Conservation (phyloP, 2,888 invertebrate genomes). For the Dasysyrphus albostriatus region DNA sequence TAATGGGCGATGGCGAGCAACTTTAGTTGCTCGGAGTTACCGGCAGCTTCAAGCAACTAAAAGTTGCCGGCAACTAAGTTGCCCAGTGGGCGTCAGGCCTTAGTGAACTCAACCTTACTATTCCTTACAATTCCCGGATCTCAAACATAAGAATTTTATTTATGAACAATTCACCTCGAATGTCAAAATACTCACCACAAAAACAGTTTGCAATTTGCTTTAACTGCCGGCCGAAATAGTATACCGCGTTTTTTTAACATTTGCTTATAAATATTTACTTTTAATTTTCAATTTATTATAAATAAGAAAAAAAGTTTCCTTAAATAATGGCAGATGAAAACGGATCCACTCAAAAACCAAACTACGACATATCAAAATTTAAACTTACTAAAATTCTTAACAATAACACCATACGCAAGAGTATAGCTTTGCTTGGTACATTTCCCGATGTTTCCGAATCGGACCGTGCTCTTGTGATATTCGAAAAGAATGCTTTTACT, state of each 20-base stretch:
- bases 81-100: no score
- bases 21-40: no score
- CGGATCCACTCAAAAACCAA: slow-evolving; percentile 45
- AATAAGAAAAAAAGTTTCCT: neutral
- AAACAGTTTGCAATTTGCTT: neutral
- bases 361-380: slow-evolving; percentile 87
- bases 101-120: neutral
- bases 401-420: slow-evolving; percentile 90
- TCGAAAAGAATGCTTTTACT: slow-evolving; percentile 93
- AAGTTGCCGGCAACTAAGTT: no score
- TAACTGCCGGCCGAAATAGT: no score
- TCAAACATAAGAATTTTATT: neutral
- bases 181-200: neutral
- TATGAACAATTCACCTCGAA: neutral
- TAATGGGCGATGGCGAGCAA: no score
- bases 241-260: neutral
- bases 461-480: slow-evolving; percentile 88
- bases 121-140: neutral
- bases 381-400: slow-evolving; percentile 87
- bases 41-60: no score
- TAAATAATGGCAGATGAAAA: slow-evolving; percentile 60
- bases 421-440: slow-evolving; percentile 88
- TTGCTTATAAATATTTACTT: neutral
- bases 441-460: slow-evolving; percentile 85
- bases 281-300: neutral